Evolutionary conservation across 2,113 vertebrate genomes (phyloP), one percentile per base, ranked within the genome.

Genomic region (Saguinus imperator): DNA sequence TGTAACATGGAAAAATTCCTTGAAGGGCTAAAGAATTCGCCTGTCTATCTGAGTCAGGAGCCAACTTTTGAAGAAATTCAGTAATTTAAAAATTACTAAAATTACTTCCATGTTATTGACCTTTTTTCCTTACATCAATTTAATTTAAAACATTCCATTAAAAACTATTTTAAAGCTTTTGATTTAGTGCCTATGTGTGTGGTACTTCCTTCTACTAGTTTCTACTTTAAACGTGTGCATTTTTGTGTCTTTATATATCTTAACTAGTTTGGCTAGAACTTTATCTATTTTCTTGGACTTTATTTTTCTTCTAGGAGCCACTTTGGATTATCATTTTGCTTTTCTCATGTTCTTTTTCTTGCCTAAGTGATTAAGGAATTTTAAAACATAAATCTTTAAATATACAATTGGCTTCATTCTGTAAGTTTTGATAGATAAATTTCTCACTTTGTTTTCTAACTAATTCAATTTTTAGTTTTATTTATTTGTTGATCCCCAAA

Each of bases 401-500:
- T 75, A 58, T 21, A 48, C 25, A 21, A n/a, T 7, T 72, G 37
- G 20, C 37, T 73, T 45, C 29, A 84, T 52, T 68, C 29, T 93
- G 21, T 14, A 93, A 48, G 77, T 75, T 75, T 82, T 92, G 37
- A 57, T 25, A 40, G 9, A 14, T 18, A 70, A 61, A 3, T 55
- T 81, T 92, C 45, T 82, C 29, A 81, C 64, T 91, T 72, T 87
- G 32, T 64, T 87, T 94, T 94, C 35, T 82, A 83, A 48, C 11
- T 55, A 66, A 64, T 64, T 35, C 82, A 70, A 76, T 77, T 68
- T 61, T 43, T 40, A 27, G 70, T 50, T 76, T 77, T 76, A 25
- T 50, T 58, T 84, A 55, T 45, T 85, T 84, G 17, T 75, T 82
- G 61, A 89, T 61, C 48, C 5, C 73, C 20, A 55, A 89, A 68